Base-by-base conservation (phyloP, 92 coral and sea anemone genomes). In the Porites cylindrica region DNA sequence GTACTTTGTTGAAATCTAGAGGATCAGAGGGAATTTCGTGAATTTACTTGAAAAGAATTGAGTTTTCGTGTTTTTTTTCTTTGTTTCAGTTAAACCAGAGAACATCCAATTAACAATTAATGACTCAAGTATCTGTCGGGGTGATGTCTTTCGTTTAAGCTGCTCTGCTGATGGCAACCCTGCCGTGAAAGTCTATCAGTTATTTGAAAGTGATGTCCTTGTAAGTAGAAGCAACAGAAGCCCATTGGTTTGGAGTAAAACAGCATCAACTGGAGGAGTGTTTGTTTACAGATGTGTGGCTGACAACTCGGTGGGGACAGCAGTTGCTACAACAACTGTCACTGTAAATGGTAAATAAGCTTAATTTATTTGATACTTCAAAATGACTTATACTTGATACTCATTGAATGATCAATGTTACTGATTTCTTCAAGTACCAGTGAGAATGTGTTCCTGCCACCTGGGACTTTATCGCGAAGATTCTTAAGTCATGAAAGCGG, bases 81-180 rank as follows among this genome's bases (percentile, higher is more conserved):
- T 53, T 53, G 67, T 21, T 72, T 72, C 26, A 72, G 76, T 38
- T 56, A 38, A 38, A 8, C 76, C 76, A 72, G 77, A 72, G 21
- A 43, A 72, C 4, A 6, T 72, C 4, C 54, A 72, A 58, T 19
- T 72, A 10, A 1, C 20, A n/a, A 26, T 13, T 6, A 38, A 17
- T 38, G 58, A 67, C 19, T 18, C 24, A 6, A 65, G 10, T 1
- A 63, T 72, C 9, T 84, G 89, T 60, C 51, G 17, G 54, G 62
- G 59, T 32, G 86, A 63, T 56, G 38, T 63, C 29, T 50, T 90
- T 13, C 64, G 61, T 1, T 70, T 89, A 1, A 76, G 8, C 65
- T 89, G 92, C 62, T 56, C 92, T 16, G 72, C 88, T 2, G 66
- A 67, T 65, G 77, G 77, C 59, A 52, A 75, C 72, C 92, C 92